Evolutionary conservation across 2,113 vertebrate species (phyloP), one percentile per base, ranked within the genome.

Genomic region (Indicator maculatus): DNA sequence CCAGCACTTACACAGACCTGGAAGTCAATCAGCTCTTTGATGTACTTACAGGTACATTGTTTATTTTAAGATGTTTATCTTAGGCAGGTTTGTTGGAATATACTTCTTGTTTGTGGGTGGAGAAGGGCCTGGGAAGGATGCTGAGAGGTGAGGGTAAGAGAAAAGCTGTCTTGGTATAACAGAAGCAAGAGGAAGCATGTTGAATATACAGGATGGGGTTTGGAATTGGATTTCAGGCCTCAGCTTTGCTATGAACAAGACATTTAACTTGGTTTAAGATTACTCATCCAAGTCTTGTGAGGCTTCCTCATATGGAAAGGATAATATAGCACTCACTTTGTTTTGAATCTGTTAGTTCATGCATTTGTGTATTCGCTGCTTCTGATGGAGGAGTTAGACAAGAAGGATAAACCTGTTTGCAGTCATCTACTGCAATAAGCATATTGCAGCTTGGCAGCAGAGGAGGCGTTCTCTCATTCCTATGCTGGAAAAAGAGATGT

Each of bases 1-100:
- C 67, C 64, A 98, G 91, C 81, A 93, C 78, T 3, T 98, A 96
- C 88, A 97, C 96, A 0, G 97, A 98, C 79, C 89, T 98, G 61
- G 96, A 98, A 63, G 97, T 93, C 55, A 97, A 97, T 76, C 97
- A 96, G 55, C 93, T 98, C 73, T 98, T 98, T 70, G 96, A 98
- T 74, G 67, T 55, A 12, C 88, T 94, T 59, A 96, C 97, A 96
- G 97, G 96, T 97, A 92, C 12, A 70, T 12, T 65, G 26, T 23
- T 82, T 56, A 28, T 55, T 67, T 69, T 59, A 6, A 7, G 28
- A 47, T 3, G 69, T 12, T 27, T 39, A 80, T 15, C 33, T 23
- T 60, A 66, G 60, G 16, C 26, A 31, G 8, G 3, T 39, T 79
- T 83, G 26, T 60, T 77, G 73, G 30, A 33, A 38, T 58, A 9